A percentile compares a stretch with the other conserved stretches of the same genome.
These are phyloP conservation scores for Neodon shergylaensis DNA, from an alignment of 2,113 vertebrate species.

Conservation along the genomic window DNA sequence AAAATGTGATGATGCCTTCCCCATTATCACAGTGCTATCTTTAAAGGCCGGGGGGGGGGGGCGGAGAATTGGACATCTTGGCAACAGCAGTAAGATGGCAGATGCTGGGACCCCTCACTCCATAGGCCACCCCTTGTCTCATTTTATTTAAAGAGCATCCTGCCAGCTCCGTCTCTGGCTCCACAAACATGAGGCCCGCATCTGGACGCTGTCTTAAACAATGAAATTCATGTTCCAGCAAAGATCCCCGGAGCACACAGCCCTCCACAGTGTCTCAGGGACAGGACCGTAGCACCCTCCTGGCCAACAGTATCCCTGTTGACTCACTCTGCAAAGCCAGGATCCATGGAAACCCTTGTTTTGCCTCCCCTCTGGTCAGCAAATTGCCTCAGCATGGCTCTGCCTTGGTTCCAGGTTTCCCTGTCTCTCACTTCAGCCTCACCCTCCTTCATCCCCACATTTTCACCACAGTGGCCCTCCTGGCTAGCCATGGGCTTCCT, in stretches of 20 bases:
- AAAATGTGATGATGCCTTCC: background rate
- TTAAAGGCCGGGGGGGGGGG: background rate
- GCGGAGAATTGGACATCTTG: background rate
- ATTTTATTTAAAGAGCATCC: background rate
- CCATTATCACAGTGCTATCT: background rate
- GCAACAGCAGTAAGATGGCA: background rate
- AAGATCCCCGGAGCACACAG: background rate
- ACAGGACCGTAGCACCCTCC: background rate
- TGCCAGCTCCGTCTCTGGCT: background rate
- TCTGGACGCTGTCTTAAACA: slow-evolving; percentile 6
- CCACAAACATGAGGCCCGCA: background rate
- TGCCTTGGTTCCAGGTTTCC: too few species aligned
- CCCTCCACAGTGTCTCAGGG: background rate
- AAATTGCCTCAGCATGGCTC: background rate
- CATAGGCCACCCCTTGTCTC: background rate
- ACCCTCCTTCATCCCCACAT: background rate
- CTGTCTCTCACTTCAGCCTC: background rate
- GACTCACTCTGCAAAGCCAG: background rate
- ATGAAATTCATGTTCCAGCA: background rate
- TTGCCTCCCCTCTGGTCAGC: background rate
- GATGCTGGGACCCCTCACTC: background rate
- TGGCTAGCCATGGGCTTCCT: background rate
- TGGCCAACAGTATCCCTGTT: background rate
- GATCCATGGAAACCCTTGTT: background rate
- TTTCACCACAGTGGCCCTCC: background rate